Conservation (phyloP, 2,888 invertebrate genomes). For the Cetonia aurata region DNA sequence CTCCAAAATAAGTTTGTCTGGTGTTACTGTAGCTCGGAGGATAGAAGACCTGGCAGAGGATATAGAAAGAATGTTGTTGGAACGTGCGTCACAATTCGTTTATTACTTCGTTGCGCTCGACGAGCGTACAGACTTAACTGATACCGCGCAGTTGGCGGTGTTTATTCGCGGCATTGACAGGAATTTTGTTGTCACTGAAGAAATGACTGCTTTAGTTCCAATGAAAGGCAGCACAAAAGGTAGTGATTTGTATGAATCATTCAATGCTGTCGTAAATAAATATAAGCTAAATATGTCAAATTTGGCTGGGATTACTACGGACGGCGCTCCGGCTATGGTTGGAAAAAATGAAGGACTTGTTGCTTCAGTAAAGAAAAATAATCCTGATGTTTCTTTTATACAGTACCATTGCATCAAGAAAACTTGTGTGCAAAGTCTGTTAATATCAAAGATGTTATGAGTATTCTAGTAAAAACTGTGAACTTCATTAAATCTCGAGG, state of each 20-base stretch:
- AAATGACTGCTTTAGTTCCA: not conserved
- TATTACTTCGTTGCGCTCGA: not conserved
- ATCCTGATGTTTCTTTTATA: not conserved
- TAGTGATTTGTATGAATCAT: not conserved
- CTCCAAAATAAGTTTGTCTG: slow-evolving; percentile 1
- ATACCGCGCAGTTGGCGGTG: not conserved
- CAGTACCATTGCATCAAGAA: not conserved
- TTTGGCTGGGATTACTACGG: not conserved
- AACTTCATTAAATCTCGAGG: too few species aligned
- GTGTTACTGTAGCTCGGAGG: not conserved
- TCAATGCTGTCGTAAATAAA: not conserved
- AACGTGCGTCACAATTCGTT: not conserved
- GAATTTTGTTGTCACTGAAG: not conserved
- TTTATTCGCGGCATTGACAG: not conserved
- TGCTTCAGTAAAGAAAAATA: not conserved
- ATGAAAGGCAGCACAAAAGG: not conserved
- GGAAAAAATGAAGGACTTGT: not conserved
- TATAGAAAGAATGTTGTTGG: not conserved
- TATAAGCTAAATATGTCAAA: not conserved
- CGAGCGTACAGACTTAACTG: not conserved
- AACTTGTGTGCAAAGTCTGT: not conserved
- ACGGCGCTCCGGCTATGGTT: not conserved
- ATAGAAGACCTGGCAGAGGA: not conserved
- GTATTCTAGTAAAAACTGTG: not conserved
- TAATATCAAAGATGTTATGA: not conserved